Evolutionary conservation across 2,888 invertebrate species (phyloP).

Genomic region (Acleris literana): DNA sequence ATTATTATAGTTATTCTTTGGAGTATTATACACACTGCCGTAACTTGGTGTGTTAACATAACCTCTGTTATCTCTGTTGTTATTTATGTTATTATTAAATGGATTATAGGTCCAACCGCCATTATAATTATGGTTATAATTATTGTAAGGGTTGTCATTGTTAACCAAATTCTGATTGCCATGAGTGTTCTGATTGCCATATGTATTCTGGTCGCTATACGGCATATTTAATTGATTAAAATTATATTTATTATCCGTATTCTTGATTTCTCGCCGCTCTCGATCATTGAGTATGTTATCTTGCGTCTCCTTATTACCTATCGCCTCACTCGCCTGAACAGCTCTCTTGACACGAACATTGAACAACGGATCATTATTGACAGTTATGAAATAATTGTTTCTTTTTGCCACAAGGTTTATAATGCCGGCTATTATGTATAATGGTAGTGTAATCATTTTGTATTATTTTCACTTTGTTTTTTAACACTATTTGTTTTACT

Average conservation of each 20-base stretch:
- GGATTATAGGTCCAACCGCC: slow-evolving; percentile 23
- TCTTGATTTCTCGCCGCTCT: background rate
- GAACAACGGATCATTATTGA: slow-evolving; percentile 38
- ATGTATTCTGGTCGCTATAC: background rate
- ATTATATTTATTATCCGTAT: slow-evolving; percentile 10
- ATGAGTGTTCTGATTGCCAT: background rate
- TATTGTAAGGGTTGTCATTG: slow-evolving; percentile 22
- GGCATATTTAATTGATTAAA: slow-evolving; percentile 24
- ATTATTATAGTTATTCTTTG: slow-evolving; percentile 1
- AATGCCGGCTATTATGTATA: slow-evolving; percentile 38
- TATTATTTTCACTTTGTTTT: background rate
- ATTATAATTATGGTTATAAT: slow-evolving; percentile 12
- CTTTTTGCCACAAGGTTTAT: slow-evolving; percentile 47
- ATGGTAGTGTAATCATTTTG: slow-evolving; percentile 38
- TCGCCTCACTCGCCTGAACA: slow-evolving; percentile 1
- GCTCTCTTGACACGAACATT: slow-evolving; percentile 44
- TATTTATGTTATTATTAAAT: slow-evolving; percentile 26
- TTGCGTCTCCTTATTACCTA: background rate
- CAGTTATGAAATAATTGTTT: slow-evolving; percentile 51
- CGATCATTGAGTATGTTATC: slow-evolving; percentile 5
- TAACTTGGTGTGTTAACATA: slow-evolving; percentile 2
- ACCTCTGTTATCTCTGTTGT: background rate
- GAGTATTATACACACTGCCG: background rate
- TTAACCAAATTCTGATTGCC: slow-evolving; percentile 2
- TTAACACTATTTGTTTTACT: background rate